Evolutionary conservation across 1,140 invertebrate species (phyloP).

Genomic region (Zaprionus camerounensis): DNA sequence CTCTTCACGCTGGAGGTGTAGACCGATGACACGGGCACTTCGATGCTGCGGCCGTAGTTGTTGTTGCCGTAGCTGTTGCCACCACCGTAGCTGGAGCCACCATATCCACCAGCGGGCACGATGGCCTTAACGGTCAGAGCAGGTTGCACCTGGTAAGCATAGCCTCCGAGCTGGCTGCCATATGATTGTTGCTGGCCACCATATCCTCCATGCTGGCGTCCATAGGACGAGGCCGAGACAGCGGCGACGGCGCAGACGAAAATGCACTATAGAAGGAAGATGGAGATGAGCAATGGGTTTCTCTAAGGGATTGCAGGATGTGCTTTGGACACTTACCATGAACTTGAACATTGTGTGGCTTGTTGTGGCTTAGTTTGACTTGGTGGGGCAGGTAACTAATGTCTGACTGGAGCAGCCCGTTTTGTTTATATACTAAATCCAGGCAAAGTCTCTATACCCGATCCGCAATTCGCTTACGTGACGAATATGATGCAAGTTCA

Average conservation of each 20-base stretch:
- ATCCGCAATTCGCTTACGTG: constrained; percentile 58
- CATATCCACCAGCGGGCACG: constrained; percentile 53
- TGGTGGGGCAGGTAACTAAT: constrained; percentile 65
- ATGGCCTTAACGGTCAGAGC: constrained; percentile 68
- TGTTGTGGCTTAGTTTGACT: constrained; percentile 59
- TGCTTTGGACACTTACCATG: constrained; percentile 59
- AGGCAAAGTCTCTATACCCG: constrained; percentile 52
- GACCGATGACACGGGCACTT: constrained; percentile 37
- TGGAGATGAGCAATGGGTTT: constrained; percentile 3
- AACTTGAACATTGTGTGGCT: constrained; percentile 71
- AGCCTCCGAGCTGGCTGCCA: constrained; percentile 49
- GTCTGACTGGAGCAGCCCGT: constrained; percentile 48
- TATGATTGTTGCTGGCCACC: constrained; percentile 22
- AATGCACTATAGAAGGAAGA: constrained; percentile 51
- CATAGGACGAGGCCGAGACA: constrained; percentile 58
- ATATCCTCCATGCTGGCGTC: constrained; percentile 10
- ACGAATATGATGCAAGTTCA: constrained; percentile 74
- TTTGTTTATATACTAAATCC: constrained; percentile 74
- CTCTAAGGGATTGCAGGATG: neutral
- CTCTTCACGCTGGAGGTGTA: constrained; percentile 42
- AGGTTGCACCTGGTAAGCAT: constrained; percentile 72
- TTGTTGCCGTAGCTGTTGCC: constrained; percentile 23
- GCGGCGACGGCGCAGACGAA: constrained; percentile 65
- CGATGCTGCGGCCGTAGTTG: constrained; percentile 31
- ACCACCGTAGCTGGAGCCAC: constrained; percentile 35